Evolutionary conservation across 2,888 invertebrate species (phyloP).

Genomic region (Ferrisia virgata): DNA sequence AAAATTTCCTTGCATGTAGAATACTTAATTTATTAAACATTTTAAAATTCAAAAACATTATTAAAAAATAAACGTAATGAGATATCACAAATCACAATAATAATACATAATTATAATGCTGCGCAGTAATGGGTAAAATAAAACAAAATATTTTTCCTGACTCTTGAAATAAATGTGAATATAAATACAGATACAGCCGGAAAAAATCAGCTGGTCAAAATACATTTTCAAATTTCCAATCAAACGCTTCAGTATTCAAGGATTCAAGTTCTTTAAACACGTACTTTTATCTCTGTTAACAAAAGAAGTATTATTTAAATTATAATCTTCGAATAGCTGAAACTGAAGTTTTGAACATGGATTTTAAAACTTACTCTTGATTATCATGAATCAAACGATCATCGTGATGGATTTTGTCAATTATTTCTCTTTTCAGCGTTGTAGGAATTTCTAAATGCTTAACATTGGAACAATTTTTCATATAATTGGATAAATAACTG

Average conservation of each 20-base stretch:
- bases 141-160: too few relatives aligned
- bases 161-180: too few relatives aligned
- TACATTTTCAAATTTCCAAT: too few relatives aligned
- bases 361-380: background rate
- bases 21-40: too few relatives aligned
- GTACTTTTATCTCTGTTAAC: background rate
- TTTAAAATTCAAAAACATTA: too few relatives aligned
- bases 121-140: too few relatives aligned
- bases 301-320: background rate
- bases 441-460: conserved; percentile 21
- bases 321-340: background rate
- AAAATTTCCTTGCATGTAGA: too few relatives aligned
- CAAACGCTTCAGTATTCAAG: background rate
- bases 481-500: background rate
- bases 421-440: background rate
- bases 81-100: too few relatives aligned
- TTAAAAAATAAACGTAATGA: too few relatives aligned
- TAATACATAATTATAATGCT: too few relatives aligned
- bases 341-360: background rate
- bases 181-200: too few relatives aligned
- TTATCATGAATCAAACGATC: background rate
- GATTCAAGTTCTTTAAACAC: background rate
- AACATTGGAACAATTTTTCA: conserved; percentile 2
- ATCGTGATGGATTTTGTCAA: conserved; percentile 13
- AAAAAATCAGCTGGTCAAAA: too few relatives aligned